Evolutionary conservation across 2,797 vertebrate genomes (phyloP).

Genomic region (Chloroceryle amazona): DNA sequence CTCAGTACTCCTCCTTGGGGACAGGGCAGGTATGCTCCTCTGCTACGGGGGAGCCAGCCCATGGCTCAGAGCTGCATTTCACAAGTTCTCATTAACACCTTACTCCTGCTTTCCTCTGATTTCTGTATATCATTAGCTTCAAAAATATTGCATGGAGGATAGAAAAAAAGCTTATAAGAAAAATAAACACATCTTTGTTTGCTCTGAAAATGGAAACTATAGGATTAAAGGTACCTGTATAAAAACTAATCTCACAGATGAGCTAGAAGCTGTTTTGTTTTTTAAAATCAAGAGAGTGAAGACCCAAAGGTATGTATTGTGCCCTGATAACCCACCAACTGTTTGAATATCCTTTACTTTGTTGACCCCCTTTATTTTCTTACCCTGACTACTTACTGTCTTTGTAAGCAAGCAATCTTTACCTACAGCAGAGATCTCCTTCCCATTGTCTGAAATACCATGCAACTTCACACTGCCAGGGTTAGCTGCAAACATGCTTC

Average conservation of each 20-base stretch:
- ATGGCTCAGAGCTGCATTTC: accelerated
- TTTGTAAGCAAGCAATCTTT: background rate
- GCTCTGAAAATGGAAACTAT: constrained; percentile 36
- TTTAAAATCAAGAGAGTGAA: background rate
- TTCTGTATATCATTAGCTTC: background rate
- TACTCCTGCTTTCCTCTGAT: background rate
- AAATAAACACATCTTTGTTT: constrained; percentile 39
- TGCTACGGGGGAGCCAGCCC: background rate
- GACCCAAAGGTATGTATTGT: background rate
- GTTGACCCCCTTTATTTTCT: background rate
- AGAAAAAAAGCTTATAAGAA: background rate
- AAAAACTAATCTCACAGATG: constrained; percentile 13
- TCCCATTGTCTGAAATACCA: background rate
- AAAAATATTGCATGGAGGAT: background rate
- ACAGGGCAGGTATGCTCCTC: background rate
- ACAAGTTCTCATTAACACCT: background rate
- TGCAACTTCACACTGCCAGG: background rate
- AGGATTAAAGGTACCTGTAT: constrained; percentile 28
- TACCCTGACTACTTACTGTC: background rate
- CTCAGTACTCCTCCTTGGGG: background rate
- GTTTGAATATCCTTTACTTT: background rate
- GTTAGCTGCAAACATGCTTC: background rate
- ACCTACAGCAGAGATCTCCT: background rate
- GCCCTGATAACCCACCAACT: background rate
- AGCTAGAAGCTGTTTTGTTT: background rate